Evolutionary conservation across 2,888 invertebrate species (phyloP).

Genomic region (Saturnia pavonia): DNA sequence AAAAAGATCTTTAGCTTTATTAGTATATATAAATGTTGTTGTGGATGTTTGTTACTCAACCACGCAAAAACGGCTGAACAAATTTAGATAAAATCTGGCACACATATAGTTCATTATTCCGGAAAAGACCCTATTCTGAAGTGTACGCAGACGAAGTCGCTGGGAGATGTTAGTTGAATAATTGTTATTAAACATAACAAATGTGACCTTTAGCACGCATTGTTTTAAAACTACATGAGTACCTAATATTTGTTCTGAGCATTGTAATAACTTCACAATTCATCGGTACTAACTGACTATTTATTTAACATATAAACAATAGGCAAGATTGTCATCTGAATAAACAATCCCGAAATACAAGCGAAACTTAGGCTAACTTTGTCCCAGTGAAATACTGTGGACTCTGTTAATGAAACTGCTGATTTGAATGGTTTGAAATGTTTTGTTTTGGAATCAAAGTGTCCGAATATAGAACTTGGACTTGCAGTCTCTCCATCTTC

Average conservation of each 20-base stretch:
- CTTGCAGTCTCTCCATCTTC: not conserved
- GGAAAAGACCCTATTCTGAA: too few species aligned
- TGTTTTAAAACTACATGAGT: too few species aligned
- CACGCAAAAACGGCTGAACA: too few species aligned
- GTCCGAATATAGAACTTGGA: constrained; percentile 11
- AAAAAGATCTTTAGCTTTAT: too few species aligned
- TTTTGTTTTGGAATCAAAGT: not conserved
- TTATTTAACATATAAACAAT: not conserved
- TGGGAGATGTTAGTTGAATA: too few species aligned
- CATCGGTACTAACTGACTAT: not conserved
- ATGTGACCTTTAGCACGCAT: too few species aligned
- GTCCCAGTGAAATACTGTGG: not conserved
- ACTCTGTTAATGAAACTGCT: not conserved
- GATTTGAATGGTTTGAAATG: constrained; percentile 2
- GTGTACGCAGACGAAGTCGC: too few species aligned
- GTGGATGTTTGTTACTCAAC: too few species aligned
- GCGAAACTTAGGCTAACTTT: not conserved
- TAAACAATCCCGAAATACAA: not conserved
- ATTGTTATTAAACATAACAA: too few species aligned
- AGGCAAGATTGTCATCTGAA: not conserved
- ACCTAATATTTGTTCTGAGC: not conserved
- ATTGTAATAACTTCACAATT: not conserved
- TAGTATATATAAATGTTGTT: too few species aligned
- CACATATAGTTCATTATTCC: too few species aligned
- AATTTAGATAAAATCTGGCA: too few species aligned